Base-by-base conservation (phyloP, 2,113 vertebrate genomes). In the Plotosus lineatus region DNA sequence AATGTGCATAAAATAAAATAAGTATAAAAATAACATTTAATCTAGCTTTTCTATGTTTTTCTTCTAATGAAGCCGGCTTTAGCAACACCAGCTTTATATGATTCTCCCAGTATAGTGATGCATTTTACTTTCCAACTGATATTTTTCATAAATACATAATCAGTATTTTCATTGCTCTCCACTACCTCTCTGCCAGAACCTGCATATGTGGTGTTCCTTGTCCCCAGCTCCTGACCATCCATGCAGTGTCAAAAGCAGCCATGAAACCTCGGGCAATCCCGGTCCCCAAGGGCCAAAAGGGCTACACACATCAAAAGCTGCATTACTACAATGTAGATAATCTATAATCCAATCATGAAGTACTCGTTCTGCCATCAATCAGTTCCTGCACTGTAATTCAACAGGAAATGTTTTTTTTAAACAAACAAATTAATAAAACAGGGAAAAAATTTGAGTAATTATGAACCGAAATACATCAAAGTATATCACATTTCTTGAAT, bases 261-360 rank as follows among this genome's bases (percentile, higher is more conserved):
- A 99, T 78, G 86, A 99, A 99, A 0, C 97, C 97, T 9, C 97
- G 94, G 31, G 96, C 97, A 8, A 98, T 95, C 0, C 97, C 97
- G 0, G 97, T 98, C 46, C 97, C 97, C 86, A 98, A 89, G 0
- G 97, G 97, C 97, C 97, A 99, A 92, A 99, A 99, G 0, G 97
- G 97, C 97, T 99, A 91, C 31, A 77, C 55, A 83, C 42, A 76
- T 14, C 2, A 53, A 17, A 14, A 7, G 0, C 60, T 31, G 26
- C 5, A 21, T 71, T 46, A 46, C 6, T 71, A 31, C 0, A 19
- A 19, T 6, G 8, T 48, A 26, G 7, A 33, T 9, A 48, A 71
- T 71, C 33, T 65, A 38, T 9, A 60, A 5, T 15, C 10, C 14
- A 33, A 61, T 61, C 26, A n/a, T n/a, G n/a, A n/a, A n/a, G n/a